These are phyloP conservation scores for Tupaia chinensis DNA, from an alignment of 2,113 vertebrate genomes.

Conservation along the genomic window DNA sequence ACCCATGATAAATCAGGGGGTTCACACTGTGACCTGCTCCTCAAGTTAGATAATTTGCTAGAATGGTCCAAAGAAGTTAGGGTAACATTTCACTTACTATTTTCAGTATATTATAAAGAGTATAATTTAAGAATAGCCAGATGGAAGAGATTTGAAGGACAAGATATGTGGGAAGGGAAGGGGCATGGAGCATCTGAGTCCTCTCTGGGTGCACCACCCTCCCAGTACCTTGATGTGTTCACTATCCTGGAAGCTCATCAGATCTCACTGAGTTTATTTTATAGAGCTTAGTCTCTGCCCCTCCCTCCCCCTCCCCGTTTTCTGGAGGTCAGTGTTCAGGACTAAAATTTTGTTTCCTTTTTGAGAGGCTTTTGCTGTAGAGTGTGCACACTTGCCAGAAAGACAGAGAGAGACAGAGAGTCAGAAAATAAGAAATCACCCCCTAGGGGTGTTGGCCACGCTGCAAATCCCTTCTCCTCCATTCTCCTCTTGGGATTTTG, in stretches of 20 bases:
- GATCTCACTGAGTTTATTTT: no score
- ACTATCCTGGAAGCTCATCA: background rate
- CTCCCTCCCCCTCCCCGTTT: no score
- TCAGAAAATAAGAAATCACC: no score
- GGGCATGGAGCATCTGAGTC: background rate
- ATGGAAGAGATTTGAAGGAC: background rate
- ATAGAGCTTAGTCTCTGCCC: no score
- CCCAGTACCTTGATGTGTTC: background rate
- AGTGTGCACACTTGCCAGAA: no score
- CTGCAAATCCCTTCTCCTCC: no score
- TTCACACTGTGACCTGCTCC: background rate
- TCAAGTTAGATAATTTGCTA: background rate
- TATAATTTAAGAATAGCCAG: background rate
- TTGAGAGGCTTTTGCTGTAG: no score
- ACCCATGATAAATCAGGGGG: background rate
- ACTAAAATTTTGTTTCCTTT: no score
- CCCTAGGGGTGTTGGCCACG: no score
- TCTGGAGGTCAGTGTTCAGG: no score
- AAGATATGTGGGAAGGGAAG: background rate
- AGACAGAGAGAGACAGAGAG: no score
- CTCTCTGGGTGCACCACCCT: background rate
- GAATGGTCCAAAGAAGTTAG: background rate
- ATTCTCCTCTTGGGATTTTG: no score
- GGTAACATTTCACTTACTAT: background rate
- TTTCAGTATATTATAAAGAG: background rate